Percentiles rank a stretch among this genome's conserved stretches.
These are phyloP conservation scores for Agriopis aurantiaria DNA, from an alignment of 2,888 invertebrate species.

Conservation along the genomic window DNA sequence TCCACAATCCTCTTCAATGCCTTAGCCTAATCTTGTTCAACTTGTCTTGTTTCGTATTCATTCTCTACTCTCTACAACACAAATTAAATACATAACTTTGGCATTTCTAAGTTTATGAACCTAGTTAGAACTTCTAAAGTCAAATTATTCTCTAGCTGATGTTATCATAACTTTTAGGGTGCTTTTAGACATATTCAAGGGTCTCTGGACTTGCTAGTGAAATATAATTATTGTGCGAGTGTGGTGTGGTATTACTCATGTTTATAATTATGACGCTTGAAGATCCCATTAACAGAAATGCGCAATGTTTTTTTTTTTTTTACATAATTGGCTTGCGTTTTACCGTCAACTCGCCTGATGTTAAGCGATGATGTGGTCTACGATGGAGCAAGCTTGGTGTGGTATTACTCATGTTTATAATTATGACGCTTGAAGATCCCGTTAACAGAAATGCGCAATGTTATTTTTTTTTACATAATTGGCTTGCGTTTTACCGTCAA, in stretches of 20 bases:
- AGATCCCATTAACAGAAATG: background rate
- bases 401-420: conserved; percentile 13
- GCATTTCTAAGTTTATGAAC: conserved; percentile 10
- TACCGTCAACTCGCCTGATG: too few relatives aligned
- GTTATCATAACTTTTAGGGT: conserved; percentile 48
- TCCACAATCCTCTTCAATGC: too few relatives aligned
- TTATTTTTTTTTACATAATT: background rate
- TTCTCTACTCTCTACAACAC: background rate
- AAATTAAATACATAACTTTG: conserved; percentile 12
- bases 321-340: background rate
- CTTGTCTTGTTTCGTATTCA: too few relatives aligned
- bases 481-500: background rate
- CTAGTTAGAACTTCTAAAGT: conserved; percentile 13
- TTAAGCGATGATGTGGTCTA: too few relatives aligned
- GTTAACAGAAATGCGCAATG: conserved; percentile 1
- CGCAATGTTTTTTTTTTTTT: background rate
- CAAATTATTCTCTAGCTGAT: conserved; percentile 15
- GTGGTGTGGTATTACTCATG: conserved; percentile 9
- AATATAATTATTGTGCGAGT: conserved; percentile 9
- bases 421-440: background rate
- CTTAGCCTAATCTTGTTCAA: too few relatives aligned
- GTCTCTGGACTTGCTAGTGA: conserved; percentile 49
- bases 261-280: conserved; percentile 2
- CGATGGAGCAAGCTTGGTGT: background rate
- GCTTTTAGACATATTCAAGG: conserved; percentile 41